phyloP scores from a whole-genome alignment of 2,797 vertebrate species.

The Sebastes kiyomatsui region DNA sequence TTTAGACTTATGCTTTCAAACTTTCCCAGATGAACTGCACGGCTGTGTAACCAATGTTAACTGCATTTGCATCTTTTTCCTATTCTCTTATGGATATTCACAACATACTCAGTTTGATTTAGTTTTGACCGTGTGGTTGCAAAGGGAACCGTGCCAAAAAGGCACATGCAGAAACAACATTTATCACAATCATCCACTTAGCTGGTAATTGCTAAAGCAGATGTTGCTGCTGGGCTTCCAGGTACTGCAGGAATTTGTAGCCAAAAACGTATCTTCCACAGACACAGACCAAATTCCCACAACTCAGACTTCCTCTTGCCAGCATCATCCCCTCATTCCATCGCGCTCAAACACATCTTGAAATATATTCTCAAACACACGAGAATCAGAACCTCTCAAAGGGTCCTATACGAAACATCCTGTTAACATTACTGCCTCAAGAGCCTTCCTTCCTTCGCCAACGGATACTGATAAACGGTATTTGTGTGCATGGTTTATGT shows the following conservation, averaged over 20 bases:
- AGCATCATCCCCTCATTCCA: slow-evolving; percentile 47
- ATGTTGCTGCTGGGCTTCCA: slow-evolving; percentile 36
- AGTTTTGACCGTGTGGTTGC: slow-evolving; percentile 4
- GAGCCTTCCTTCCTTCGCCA: slow-evolving; percentile 66
- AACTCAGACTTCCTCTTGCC: slow-evolving; percentile 41
- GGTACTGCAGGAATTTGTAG: slow-evolving; percentile 40
- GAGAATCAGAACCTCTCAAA: slow-evolving; percentile 57
- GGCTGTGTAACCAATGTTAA: not conserved
- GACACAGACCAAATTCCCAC: slow-evolving; percentile 43
- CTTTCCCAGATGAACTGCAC: not conserved
- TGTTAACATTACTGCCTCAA: slow-evolving; percentile 67
- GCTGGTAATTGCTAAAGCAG: slow-evolving; percentile 61
- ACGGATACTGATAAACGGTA: slow-evolving; percentile 40
- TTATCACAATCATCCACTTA: slow-evolving; percentile 58
- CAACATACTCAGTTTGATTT: slow-evolving; percentile 5
- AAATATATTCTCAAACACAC: slow-evolving; percentile 71
- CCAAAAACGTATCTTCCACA: slow-evolving; percentile 41
- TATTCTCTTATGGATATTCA: slow-evolving; percentile 6
- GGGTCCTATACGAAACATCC: slow-evolving; percentile 64
- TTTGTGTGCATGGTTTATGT: slow-evolving; percentile 10
- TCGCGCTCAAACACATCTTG: slow-evolving; percentile 63
- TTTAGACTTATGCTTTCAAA: slow-evolving; percentile 10
- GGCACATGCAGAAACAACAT: slow-evolving; percentile 40
- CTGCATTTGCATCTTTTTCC: slow-evolving; percentile 16
- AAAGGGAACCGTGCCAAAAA: slow-evolving; percentile 25